phyloP scores from a whole-genome alignment of 2,888 invertebrate species.

The Pediacus dermestoides region DNA sequence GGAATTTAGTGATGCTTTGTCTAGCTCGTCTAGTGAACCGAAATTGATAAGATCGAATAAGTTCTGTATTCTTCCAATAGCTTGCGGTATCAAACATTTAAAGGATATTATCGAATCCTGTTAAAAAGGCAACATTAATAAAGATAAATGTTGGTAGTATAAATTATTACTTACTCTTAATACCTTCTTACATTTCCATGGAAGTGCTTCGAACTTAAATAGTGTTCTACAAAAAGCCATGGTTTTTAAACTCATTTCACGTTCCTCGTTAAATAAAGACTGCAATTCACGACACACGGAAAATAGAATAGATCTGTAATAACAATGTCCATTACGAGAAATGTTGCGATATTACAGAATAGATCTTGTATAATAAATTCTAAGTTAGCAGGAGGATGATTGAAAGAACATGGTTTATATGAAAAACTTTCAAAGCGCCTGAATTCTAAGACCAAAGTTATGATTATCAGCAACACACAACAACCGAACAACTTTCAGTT shows the following conservation, averaged over 20 bases:
- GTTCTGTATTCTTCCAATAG: conserved; percentile 58
- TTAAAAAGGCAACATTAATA: conserved; percentile 12
- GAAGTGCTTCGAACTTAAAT: conserved; percentile 29
- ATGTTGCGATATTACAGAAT: no score
- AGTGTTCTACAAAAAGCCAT: conserved; percentile 79
- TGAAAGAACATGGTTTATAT: no score
- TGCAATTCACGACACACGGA: conserved; percentile 75
- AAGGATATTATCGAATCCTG: conserved; percentile 58
- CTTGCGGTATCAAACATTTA: conserved; percentile 55
- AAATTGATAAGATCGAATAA: conserved; percentile 52
- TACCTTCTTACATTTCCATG: conserved; percentile 17
- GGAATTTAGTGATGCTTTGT: conserved; percentile 59
- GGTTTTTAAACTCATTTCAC: conserved; percentile 76
- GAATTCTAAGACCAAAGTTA: no score
- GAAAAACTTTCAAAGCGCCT: no score
- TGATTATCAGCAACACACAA: no score
- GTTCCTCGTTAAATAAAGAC: conserved; percentile 70
- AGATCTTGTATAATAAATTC: no score
- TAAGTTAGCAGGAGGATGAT: no score
- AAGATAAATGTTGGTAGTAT: conserved; percentile 10
- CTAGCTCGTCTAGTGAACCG: conserved; percentile 56
- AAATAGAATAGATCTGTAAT: no score
- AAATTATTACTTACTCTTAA: conserved; percentile 24
- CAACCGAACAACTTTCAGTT: no score
- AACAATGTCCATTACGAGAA: no score